Base-by-base conservation (phyloP, 2,888 invertebrate genomes). In the Hyppa rectilinea region DNA sequence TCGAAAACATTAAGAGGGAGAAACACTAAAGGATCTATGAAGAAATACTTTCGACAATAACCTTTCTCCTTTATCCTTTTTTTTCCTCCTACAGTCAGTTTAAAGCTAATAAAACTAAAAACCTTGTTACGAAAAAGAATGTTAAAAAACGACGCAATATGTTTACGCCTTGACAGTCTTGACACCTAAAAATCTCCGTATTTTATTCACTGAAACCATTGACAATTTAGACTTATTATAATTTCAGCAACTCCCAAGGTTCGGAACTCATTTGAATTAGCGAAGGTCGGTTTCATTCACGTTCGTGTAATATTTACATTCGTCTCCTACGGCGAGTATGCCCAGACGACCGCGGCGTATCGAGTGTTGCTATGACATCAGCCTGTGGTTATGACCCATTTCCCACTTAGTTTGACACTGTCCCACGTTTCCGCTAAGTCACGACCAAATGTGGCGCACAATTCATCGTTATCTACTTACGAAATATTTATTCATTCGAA, bases 301-400 rank as follows among this genome's bases (percentile, higher is more conserved):
- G 55, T 63, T 75, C 43, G 52, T 75, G 60, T 71, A 76, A 78
- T 80, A 78, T 78, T 80, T 67, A 80, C 80, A 80, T 78, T 80
- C 55, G 52, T 64, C 65, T 79, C 59, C 34, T 60, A 29, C 50
- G 23, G 23, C 43, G 10, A 36, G 14, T 23, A 34, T 67, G 49
- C 47, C 38, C 66, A 80, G 63, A 61, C 76, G 76, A 40, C 59
- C 56, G 58, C 45, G 56, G 17, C 38, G 45, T 66, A 72, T 72
- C 62, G 67, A 72, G 74, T 69, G 71, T 60, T 56, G 26, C 66
- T 67, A 83, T 83, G 80, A 83, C 80, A 78, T 83, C 82, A 82
- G 56, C 64, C 56, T 66, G 77, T 80, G 56, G 61, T 72, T 68
- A 67, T 59, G 69, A 73, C 72, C 82, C 60, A 83, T 78, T 81